These are phyloP conservation scores for Eristalinus sepulchralis DNA, from an alignment of 2,888 invertebrate genomes.

Conservation along the genomic window DNA sequence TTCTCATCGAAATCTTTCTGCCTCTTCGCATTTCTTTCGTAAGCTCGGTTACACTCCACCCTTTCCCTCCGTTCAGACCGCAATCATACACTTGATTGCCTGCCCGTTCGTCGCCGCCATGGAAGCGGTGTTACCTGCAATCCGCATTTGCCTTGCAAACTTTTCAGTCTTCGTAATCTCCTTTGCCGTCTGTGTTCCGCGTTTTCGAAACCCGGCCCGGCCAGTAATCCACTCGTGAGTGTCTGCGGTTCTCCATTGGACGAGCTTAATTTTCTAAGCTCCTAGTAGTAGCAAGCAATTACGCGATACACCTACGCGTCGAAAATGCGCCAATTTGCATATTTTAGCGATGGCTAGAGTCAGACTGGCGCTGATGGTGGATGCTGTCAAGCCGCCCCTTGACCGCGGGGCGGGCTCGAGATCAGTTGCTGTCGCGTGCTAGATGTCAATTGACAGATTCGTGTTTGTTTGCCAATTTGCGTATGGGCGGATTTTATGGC, in stretches of 20 bases:
- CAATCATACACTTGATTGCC: constrained; percentile 41
- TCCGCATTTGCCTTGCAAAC: not conserved
- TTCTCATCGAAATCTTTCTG: not conserved
- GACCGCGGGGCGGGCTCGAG: not conserved
- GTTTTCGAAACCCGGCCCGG: constrained; percentile 5
- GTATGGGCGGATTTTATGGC: not conserved
- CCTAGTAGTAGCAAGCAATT: not conserved
- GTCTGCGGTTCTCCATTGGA: constrained; percentile 11
- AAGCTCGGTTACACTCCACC: constrained; percentile 3
- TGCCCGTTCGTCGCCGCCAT: not conserved
- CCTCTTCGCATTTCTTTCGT: not conserved
- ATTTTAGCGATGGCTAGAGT: constrained; percentile 11
- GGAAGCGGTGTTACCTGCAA: not conserved
- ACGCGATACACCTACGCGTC: constrained; percentile 27
- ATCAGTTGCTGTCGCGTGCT: constrained; percentile 47
- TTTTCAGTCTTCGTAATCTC: constrained; percentile 1
- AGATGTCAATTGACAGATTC: constrained; percentile 21
- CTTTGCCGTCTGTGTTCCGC: not conserved
- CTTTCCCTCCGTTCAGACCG: constrained; percentile 12
- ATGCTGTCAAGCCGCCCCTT: not conserved
- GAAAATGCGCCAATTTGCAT: constrained; percentile 24
- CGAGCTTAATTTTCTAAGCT: constrained; percentile 17
- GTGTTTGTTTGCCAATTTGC: constrained; percentile 7
- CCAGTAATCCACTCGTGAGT: not conserved
- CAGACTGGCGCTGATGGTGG: constrained; percentile 17